A percentile compares a stretch with the other conserved stretches of the same genome.
Evolutionary conservation across 2,888 invertebrate genomes (phyloP).

Genomic region (Phytoseiulus persimilis): DNA sequence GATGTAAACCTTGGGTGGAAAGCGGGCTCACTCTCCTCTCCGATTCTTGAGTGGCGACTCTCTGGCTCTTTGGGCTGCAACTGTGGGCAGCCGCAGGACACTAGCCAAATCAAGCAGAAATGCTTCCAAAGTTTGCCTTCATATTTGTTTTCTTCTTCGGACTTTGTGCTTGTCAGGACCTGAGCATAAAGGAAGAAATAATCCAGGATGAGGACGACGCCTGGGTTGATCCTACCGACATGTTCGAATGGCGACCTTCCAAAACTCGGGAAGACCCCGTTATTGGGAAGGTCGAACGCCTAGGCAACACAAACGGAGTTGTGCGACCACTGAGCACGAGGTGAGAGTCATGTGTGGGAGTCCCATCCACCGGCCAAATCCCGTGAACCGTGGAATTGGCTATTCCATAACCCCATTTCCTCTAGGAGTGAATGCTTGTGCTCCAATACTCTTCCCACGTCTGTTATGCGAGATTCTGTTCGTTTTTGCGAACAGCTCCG

Average conservation of each 20-base stretch:
- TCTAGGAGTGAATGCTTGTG: too few species aligned
- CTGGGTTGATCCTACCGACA: constrained; percentile 9
- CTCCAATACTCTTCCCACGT: too few species aligned
- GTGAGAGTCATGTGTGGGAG: background rate
- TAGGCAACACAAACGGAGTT: background rate
- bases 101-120: background rate
- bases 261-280: background rate
- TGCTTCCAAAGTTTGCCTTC: background rate
- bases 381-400: too few species aligned
- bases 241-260: background rate
- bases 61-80: background rate
- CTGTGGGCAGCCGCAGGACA: background rate
- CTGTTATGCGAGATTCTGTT: too few species aligned
- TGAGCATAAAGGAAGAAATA: constrained; percentile 7
- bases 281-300: background rate
- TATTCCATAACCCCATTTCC: too few species aligned
- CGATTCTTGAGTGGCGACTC: background rate
- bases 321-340: constrained; percentile 36
- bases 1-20: background rate
- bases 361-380: too few species aligned
- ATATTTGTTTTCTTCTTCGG: background rate
- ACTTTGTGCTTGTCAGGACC: background rate
- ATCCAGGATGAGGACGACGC: constrained; percentile 11
- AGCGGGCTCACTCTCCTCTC: background rate
- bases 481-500: too few species aligned